Evolutionary conservation across 2,113 vertebrate genomes (phyloP), one percentile per base, ranked within the genome.

Genomic region (Muscicapa adusta): DNA sequence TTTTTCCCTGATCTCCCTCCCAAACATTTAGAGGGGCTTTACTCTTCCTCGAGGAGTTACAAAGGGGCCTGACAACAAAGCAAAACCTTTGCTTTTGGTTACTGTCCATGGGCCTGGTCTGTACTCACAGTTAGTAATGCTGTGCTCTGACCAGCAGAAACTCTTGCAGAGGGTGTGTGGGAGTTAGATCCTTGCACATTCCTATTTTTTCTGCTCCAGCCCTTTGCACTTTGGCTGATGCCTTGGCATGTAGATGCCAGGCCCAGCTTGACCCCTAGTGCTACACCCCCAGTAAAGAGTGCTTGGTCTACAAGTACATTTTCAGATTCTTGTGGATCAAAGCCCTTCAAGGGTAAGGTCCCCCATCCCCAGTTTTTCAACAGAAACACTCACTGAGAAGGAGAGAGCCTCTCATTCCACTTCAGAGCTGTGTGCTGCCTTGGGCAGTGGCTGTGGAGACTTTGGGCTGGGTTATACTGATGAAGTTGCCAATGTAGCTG

Each of bases 221-320:
- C n/a, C 38, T 86, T 45, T 58, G 57, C 38, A 4, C 14, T 31
- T 47, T 62, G 26, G 24, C 57, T 71, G 71, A 6, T 67, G 47
- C 33, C 58, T 43, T 54, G 48, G 43, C 23, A 4, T 0, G 0
- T 0, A 9, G 7, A 28, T 24, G 25, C 53, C 0, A 0, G 14
- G 22, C 63, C 14, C 50, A 34, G 36, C 36, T 40, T 79, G 8
- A 9, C 56, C 40, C 1, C 1, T 17, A 3, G 42, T 28, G 23
- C 74, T 67, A 1, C 11, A 15, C 23, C 20, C 1, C 1, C 31
- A 25, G 31, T 9, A 56, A 61, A 45, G 38, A 33, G 18, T 20
- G 18, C 36, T 66, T 51, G 18, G 24, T 17, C 29, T 28, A 2
- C 1, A 6, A 9, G 28, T 6, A 16, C 12, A 13, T 85, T 83